These are phyloP conservation scores for Acrossocheilus wenchowensis DNA, from an alignment of 2,797 vertebrate species.

Conservation along the genomic window DNA sequence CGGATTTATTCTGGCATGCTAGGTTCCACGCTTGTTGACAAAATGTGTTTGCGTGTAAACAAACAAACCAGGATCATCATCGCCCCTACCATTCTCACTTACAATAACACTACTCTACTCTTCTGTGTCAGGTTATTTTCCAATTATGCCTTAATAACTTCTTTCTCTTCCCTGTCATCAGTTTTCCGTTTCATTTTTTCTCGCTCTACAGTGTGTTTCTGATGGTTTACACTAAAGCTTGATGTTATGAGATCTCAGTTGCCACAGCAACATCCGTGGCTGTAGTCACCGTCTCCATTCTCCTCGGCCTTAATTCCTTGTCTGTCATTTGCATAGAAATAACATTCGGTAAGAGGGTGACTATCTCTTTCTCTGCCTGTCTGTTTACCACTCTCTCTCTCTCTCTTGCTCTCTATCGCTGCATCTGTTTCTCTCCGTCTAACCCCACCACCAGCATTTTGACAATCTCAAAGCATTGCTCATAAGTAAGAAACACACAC, in stretches of 20 bases:
- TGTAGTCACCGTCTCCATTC: slow-evolving; percentile 67
- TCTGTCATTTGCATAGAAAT: slow-evolving; percentile 83
- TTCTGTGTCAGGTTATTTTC: slow-evolving; percentile 36
- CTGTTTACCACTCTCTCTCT: slow-evolving; percentile 40
- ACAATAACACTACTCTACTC: slow-evolving; percentile 3
- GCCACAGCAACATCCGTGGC: slow-evolving; percentile 73
- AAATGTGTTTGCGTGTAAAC: slow-evolving; percentile 14
- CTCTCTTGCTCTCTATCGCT: background rate
- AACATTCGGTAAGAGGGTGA: slow-evolving; percentile 75
- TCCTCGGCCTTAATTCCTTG: slow-evolving; percentile 71
- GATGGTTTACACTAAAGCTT: slow-evolving; percentile 68
- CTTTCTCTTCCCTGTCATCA: slow-evolving; percentile 59
- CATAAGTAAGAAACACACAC: slow-evolving; percentile 24
- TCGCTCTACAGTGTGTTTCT: slow-evolving; percentile 38
- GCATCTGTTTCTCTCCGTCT: slow-evolving; percentile 17
- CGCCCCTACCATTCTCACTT: slow-evolving; percentile 3
- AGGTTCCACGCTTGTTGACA: background rate
- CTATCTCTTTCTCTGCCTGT: slow-evolving; percentile 34
- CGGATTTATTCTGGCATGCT: background rate
- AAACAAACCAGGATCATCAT: slow-evolving; percentile 34
- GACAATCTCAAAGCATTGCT: slow-evolving; percentile 20
- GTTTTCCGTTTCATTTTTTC: slow-evolving; percentile 52
- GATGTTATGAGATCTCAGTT: slow-evolving; percentile 77
- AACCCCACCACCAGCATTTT: background rate
- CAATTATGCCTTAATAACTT: slow-evolving; percentile 51